Base-by-base conservation (phyloP, 1,140 invertebrate species). In the Myzus persicae region DNA sequence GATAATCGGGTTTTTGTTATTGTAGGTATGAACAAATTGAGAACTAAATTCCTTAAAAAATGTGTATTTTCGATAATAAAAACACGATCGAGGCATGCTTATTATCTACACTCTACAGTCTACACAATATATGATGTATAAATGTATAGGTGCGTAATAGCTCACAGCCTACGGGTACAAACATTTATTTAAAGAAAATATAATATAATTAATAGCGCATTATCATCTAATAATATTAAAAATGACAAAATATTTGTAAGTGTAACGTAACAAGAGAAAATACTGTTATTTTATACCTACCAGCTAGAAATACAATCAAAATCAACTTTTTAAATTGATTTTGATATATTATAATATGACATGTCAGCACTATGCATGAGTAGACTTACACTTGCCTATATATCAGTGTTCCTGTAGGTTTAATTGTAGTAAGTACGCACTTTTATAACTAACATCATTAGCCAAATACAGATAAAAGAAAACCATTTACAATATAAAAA, bases 121-220 rank as follows among this genome's bases (percentile, higher is more conserved):
- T 48, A 11, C 9, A 8, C 7, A 44, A 42, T 9, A 90, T 90
- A 84, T 38, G 26, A n/a, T 42, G 40, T 42, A 14, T 59, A 90
- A 38, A 40, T 14, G 20, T 46, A 48, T 46, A 46, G 18, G 31
- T 36, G 7, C 11, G 85, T 88, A 48, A n/a, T n/a, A n/a, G n/a
- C n/a, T 44, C 7, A 51, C 24, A 88, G 44, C 24, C 38, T 40
- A 40, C 24, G 42, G 24, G 26, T 85, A 7, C 5, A 54, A 67
- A 67, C 31, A 67, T 90, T 90, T 67, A 90, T 90, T 67, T 90
- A 90, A 26, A 67, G n/a, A 42, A 51, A 51, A 90, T 67, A 90
- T 51, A 88, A 48, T 44, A 89, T 46, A n/a, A 9, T 48, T 88
- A 88, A 87, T 40, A 67, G 26, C 76, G 2, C 7, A 44, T 44